A percentile compares a stretch with the other conserved stretches of the same genome.
phyloP scores from a whole-genome alignment of 1,140 invertebrate genomes.

The Halesus radiatus region DNA sequence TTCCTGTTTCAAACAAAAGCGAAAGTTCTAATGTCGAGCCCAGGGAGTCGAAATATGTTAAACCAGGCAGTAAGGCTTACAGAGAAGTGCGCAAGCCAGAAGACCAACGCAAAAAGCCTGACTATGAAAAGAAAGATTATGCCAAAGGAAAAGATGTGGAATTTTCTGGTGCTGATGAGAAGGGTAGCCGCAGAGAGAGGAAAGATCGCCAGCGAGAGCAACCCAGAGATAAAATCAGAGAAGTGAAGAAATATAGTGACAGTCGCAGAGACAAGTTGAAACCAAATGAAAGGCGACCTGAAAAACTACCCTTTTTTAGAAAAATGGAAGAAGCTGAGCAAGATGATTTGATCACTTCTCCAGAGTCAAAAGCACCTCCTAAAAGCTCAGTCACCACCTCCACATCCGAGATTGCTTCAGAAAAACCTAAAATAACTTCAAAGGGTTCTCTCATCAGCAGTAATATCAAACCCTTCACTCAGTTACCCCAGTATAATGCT shows the following conservation, averaged over 20 bases:
- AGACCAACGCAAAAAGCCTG: slow-evolving; percentile 57
- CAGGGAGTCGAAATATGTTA: slow-evolving; percentile 47
- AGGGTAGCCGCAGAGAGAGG: slow-evolving; percentile 62
- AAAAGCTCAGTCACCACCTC: slow-evolving; percentile 33
- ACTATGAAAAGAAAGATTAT: slow-evolving; percentile 66
- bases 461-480: slow-evolving; percentile 69
- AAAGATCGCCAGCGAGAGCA: slow-evolving; percentile 64
- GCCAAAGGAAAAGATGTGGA: slow-evolving; percentile 62
- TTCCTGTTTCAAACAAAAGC: slow-evolving; percentile 49
- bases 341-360: slow-evolving; percentile 54
- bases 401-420: slow-evolving; percentile 52
- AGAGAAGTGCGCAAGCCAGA: slow-evolving; percentile 63
- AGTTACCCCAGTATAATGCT: slow-evolving; percentile 67
- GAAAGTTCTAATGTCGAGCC: slow-evolving; percentile 27
- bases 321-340: slow-evolving; percentile 48
- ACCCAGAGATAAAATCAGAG: slow-evolving; percentile 62
- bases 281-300: slow-evolving; percentile 57
- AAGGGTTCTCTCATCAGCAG: slow-evolving; percentile 58
- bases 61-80: slow-evolving; percentile 61
- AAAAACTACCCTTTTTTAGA: slow-evolving; percentile 31
- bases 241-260: slow-evolving; percentile 68
- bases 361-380: slow-evolving; percentile 39
- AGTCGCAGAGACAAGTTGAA: slow-evolving; percentile 66
- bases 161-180: slow-evolving; percentile 57
- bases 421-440: slow-evolving; percentile 20